Evolutionary conservation across 1,140 invertebrate species (phyloP).

Genomic region (Yoshiicerus persimilis): DNA sequence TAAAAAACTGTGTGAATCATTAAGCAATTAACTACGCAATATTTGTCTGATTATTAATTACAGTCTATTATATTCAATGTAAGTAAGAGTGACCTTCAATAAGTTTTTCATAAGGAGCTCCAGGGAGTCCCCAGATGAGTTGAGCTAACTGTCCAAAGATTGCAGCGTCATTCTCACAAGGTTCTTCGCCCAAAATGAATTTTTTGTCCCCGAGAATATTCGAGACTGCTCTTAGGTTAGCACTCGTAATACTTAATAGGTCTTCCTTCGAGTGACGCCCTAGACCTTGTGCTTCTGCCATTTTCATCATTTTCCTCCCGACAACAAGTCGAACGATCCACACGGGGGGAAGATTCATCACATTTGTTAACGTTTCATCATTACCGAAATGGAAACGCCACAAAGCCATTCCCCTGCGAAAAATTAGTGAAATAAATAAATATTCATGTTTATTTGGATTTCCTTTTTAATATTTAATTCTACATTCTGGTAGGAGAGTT

Average conservation of each 20-base stretch:
- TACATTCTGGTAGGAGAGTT: too few relatives aligned
- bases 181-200: constrained; percentile 40
- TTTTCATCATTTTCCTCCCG: background rate
- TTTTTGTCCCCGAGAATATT: constrained; percentile 31
- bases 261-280: constrained; percentile 28
- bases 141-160: constrained; percentile 38
- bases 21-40: too few relatives aligned
- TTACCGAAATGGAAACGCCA: constrained; percentile 5
- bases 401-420: background rate
- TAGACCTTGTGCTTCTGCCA: constrained; percentile 12
- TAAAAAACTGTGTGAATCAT: too few relatives aligned
- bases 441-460: too few relatives aligned
- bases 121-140: constrained; percentile 33
- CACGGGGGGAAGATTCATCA: background rate
- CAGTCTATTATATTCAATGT: too few relatives aligned
- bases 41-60: too few relatives aligned
- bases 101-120: constrained; percentile 30
- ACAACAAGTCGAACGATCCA: background rate
- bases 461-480: too few relatives aligned
- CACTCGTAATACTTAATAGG: background rate
- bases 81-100: constrained; percentile 31
- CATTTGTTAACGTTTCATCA: background rate
- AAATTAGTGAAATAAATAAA: background rate
- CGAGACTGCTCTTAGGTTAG: constrained; percentile 5
- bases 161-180: constrained; percentile 29